These are phyloP conservation scores for Bungarus multicinctus DNA, from an alignment of 2,113 vertebrate species.

Conservation along the genomic window DNA sequence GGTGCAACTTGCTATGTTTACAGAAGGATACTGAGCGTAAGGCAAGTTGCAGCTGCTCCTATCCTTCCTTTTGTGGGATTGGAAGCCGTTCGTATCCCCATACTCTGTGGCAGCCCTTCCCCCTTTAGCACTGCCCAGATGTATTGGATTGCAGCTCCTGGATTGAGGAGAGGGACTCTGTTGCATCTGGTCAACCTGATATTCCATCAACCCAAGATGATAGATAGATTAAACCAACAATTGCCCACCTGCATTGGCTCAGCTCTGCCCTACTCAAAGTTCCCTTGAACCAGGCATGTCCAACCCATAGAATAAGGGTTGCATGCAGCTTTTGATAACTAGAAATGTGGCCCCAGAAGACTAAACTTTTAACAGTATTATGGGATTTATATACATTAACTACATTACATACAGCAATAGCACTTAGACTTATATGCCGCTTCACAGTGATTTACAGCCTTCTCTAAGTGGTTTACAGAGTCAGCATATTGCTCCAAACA, in stretches of 20 bases:
- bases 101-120: background rate
- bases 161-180: background rate
- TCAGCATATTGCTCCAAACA: too few relatives aligned
- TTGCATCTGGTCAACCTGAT: background rate
- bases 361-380: background rate
- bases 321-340: background rate
- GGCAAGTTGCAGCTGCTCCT: background rate
- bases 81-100: background rate
- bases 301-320: background rate
- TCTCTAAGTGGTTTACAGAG: too few relatives aligned
- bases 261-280: background rate
- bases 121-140: background rate
- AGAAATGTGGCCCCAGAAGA: background rate
- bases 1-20: background rate
- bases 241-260: background rate
- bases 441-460: too few relatives aligned
- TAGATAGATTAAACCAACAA: background rate
- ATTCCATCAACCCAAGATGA: background rate
- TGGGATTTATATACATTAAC: background rate
- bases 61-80: background rate
- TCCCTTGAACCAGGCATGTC: background rate
- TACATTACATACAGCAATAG: background rate
- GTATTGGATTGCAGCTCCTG: background rate
- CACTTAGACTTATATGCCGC: too few relatives aligned
- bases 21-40: background rate